Conservation (phyloP, 1,140 invertebrate genomes). For the Saccostrea glomerata region DNA sequence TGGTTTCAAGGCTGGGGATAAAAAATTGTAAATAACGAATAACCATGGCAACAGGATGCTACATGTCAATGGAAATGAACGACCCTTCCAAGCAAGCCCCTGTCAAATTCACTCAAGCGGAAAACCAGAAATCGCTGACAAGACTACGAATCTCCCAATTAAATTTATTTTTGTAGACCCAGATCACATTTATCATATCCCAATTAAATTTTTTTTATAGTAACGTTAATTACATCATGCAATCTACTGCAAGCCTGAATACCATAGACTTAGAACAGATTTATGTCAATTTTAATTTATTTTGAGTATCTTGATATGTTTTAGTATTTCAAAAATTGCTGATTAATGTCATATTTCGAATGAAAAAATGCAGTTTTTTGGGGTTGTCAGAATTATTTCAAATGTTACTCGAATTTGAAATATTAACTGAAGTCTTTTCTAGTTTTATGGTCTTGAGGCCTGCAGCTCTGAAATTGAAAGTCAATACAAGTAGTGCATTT, state of each 20-base stretch:
- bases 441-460: no score
- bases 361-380: no score
- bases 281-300: background rate
- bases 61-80: constrained; percentile 4
- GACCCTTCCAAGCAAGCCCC: background rate
- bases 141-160: constrained; percentile 17
- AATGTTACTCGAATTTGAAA: no score
- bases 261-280: background rate
- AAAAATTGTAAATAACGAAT: background rate
- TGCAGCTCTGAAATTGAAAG: no score
- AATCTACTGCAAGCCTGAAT: background rate
- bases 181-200: constrained; percentile 1
- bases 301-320: background rate
- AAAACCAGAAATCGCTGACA: constrained; percentile 9
- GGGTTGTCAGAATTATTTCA: no score
- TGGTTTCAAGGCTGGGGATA: background rate
- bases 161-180: background rate
- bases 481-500: no score
- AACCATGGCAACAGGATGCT: constrained; percentile 37
- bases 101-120: constrained; percentile 4
- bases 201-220: background rate
- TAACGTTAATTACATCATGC: background rate
- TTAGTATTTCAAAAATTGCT: background rate
- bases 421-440: no score
- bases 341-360: no score